A percentile compares a stretch with the other conserved stretches of the same genome.
Evolutionary conservation across 2,888 invertebrate genomes (phyloP).

Genomic region (Thymelicus acteon): DNA sequence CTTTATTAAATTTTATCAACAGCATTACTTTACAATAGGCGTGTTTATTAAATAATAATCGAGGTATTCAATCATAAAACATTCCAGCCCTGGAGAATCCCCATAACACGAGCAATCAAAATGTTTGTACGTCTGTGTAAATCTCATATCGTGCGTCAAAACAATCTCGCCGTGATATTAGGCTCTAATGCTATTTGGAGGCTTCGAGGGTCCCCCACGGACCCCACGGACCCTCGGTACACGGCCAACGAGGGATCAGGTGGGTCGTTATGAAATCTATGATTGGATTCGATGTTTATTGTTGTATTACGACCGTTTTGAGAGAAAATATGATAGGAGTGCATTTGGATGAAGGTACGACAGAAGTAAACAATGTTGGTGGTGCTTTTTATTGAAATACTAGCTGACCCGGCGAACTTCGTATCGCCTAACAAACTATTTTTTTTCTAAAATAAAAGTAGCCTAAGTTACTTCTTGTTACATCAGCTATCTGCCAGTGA

Average conservation of each 20-base stretch:
- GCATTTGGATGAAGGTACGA: neutral
- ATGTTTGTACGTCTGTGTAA: slow-evolving; percentile 43
- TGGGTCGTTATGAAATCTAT: slow-evolving; percentile 38
- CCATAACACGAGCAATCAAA: slow-evolving; percentile 27
- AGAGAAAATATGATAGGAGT: slow-evolving; percentile 16
- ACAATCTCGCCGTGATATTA: slow-evolving; percentile 74
- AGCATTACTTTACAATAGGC: too few species aligned
- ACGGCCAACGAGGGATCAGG: slow-evolving; percentile 32
- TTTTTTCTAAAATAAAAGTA: too few species aligned
- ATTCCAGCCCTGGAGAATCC: neutral
- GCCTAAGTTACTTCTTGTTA: too few species aligned
- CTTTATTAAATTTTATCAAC: too few species aligned
- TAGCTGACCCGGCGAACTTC: too few species aligned
- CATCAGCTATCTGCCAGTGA: too few species aligned
- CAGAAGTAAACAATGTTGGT: too few species aligned
- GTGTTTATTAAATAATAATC: neutral
- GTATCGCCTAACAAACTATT: too few species aligned
- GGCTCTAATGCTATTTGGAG: slow-evolving; percentile 65
- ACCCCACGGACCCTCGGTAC: slow-evolving; percentile 21
- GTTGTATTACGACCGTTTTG: slow-evolving; percentile 27
- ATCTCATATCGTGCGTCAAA: slow-evolving; percentile 69
- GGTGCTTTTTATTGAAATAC: too few species aligned
- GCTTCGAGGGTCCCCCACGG: slow-evolving; percentile 45
- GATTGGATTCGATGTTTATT: slow-evolving; percentile 38
- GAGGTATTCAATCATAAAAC: slow-evolving; percentile 13